Percentiles rank a stretch among this genome's conserved stretches.
Conservation (phyloP, 2,113 vertebrate species). For the Alces alces region DNA sequence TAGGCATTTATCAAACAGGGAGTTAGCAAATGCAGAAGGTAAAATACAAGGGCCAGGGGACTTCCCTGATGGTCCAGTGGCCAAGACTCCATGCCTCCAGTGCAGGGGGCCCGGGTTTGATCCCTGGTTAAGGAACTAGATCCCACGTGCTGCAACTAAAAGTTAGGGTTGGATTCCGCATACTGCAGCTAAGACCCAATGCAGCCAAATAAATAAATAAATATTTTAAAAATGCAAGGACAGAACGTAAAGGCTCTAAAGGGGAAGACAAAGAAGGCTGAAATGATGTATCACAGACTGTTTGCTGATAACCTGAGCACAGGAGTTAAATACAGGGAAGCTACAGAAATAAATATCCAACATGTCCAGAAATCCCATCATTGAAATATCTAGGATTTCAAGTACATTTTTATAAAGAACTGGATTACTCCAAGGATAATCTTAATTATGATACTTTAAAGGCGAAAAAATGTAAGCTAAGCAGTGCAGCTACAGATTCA, state of each 20-base stretch:
- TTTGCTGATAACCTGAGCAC: neutral
- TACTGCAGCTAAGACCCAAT: neutral
- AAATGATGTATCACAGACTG: neutral
- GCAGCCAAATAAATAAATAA: neutral
- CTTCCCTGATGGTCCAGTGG: neutral
- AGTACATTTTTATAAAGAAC: neutral
- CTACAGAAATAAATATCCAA: neutral
- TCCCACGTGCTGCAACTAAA: neutral
- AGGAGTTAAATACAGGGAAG: neutral
- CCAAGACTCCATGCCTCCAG: neutral
- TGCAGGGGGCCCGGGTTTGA: neutral
- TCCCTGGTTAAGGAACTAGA: neutral
- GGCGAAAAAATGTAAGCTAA: neutral
- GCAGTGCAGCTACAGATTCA: neutral
- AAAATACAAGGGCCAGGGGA: neutral
- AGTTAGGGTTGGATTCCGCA: neutral
- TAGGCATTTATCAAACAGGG: no score
- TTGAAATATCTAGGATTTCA: neutral
- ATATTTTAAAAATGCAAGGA: neutral
- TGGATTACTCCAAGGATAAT: neutral
- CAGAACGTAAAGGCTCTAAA: neutral
- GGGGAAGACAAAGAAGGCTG: neutral
- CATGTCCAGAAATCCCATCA: neutral
- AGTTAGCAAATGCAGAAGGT: neutral
- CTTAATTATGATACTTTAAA: neutral